Evolutionary conservation across 2,113 vertebrate species (phyloP).

Genomic region (Mus spicilegus): DNA sequence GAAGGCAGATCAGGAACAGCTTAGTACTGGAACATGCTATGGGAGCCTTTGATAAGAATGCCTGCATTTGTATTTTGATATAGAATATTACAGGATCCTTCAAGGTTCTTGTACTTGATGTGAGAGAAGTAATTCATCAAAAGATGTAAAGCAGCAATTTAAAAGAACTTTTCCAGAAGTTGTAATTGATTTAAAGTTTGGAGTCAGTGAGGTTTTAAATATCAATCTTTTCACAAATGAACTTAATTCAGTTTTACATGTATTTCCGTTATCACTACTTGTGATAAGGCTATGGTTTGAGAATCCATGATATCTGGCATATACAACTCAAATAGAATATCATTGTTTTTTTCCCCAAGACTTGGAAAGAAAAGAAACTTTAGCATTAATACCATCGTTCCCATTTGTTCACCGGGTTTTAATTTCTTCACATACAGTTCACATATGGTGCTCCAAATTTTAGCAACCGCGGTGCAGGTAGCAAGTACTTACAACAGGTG

Average conservation of each 20-base stretch:
- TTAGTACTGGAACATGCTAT: neutral
- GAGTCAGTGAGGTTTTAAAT: neutral
- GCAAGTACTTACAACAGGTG: conserved; percentile 65
- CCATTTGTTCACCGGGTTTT: conserved; percentile 60
- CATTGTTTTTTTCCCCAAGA: neutral
- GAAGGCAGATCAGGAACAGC: neutral
- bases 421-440: conserved; percentile 53
- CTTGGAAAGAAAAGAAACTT: conserved; percentile 16
- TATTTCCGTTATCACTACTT: neutral
- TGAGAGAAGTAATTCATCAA: neutral
- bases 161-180: neutral
- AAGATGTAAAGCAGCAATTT: neutral
- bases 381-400: neutral
- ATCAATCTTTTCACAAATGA: neutral
- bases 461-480: conserved; percentile 53
- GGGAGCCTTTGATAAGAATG: neutral
- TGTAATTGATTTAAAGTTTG: neutral
- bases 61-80: neutral
- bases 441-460: conserved; percentile 64
- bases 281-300: neutral
- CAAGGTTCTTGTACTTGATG: too few relatives aligned
- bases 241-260: neutral
- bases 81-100: neutral
- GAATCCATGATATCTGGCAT: neutral
- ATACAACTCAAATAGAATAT: conserved; percentile 5